Conservation (phyloP, 2,113 vertebrate species). For the Pseudois nayaur region DNA sequence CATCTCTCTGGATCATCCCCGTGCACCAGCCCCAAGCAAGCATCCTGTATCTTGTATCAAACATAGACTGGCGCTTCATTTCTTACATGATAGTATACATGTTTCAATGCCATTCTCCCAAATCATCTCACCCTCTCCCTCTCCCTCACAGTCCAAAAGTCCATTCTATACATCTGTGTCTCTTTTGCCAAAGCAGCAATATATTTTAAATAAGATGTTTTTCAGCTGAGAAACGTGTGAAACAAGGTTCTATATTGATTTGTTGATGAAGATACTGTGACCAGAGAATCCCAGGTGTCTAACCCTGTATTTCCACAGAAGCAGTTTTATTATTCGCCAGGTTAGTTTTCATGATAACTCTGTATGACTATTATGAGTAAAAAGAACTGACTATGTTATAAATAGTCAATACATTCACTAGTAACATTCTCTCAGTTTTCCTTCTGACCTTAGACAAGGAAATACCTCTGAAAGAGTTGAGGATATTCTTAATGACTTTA, state of each 20-base stretch:
- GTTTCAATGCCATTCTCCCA: too few species aligned
- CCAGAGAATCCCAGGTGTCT: not conserved
- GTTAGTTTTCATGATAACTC: not conserved
- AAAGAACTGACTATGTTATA: not conserved
- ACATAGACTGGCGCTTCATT: too few species aligned
- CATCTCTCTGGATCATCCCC: too few species aligned
- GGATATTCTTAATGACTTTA: not conserved
- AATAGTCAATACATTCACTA: not conserved
- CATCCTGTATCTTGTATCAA: too few species aligned
- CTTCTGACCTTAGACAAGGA: not conserved
- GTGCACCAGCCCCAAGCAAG: too few species aligned
- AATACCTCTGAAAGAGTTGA: not conserved
- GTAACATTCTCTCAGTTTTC: not conserved
- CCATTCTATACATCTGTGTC: too few species aligned
- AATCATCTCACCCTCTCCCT: too few species aligned
- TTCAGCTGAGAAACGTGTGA: not conserved
- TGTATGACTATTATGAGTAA: not conserved
- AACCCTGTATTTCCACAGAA: not conserved
- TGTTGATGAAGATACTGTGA: not conserved
- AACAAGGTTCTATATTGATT: not conserved
- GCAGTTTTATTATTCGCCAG: not conserved
- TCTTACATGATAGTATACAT: too few species aligned
- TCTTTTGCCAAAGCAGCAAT: not conserved
- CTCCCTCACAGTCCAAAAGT: too few species aligned
- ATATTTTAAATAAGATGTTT: not conserved